Evolutionary conservation across 2,113 vertebrate genomes (phyloP).

Genomic region (Felis chaus): DNA sequence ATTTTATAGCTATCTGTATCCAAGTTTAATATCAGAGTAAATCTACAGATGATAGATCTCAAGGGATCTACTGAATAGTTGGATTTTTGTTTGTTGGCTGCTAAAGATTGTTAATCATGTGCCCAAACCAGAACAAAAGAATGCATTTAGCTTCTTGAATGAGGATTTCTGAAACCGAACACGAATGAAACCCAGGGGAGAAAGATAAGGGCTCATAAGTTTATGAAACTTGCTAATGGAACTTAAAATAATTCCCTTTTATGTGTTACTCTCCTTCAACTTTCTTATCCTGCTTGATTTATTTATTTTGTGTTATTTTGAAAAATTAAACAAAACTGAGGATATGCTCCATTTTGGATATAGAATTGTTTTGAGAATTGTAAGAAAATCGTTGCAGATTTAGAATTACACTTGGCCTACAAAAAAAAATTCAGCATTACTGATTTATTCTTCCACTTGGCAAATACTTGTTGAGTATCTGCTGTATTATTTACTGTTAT

Average conservation of each 20-base stretch:
- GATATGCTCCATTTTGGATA: neutral
- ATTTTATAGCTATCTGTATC: neutral
- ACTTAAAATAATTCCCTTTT: neutral
- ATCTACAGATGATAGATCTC: neutral
- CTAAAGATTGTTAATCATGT: neutral
- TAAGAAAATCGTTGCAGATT: neutral
- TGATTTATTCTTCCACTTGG: neutral
- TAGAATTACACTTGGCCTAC: neutral
- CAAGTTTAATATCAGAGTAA: neutral
- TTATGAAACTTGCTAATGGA: neutral
- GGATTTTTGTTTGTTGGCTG: neutral
- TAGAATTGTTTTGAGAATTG: neutral
- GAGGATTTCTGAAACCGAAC: slow-evolving; percentile 50
- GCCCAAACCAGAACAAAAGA: slow-evolving; percentile 48
- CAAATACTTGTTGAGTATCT: neutral
- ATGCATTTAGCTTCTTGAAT: slow-evolving; percentile 20
- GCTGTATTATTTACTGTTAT: neutral
- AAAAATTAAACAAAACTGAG: neutral
- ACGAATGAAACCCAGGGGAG: slow-evolving; percentile 37
- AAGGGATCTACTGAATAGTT: neutral
- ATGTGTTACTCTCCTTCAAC: neutral
- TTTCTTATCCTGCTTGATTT: neutral
- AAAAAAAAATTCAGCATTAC: neutral
- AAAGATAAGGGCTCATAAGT: slow-evolving; percentile 18
- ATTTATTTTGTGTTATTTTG: neutral